Base-by-base conservation (phyloP, 2,797 vertebrate genomes). In the Melanogrammus aeglefinus region DNA sequence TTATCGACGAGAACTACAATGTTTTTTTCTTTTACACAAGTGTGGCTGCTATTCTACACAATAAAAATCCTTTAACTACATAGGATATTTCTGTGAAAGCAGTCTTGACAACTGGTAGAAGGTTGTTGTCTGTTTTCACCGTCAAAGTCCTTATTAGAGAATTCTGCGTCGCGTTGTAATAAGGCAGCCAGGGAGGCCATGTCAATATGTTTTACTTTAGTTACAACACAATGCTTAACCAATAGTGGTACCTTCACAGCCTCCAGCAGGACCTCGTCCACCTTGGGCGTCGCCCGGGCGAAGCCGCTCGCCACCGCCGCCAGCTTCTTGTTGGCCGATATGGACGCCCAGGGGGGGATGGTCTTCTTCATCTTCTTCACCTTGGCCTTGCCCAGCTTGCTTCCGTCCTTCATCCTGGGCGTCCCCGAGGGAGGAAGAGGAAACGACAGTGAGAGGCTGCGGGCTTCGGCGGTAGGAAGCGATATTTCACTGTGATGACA, bases 311-410 rank as follows among this genome's bases (percentile, higher is more conserved):
- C 91, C 9, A 96, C 94, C 9, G 96, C 94, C 0, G 95, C 94
- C n/a, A 95, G 93, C 24, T 97, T 95, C 92, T 97, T 97, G 92
- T 93, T 96, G 81, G 94, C 93, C 6, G 96, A 92, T 79, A 99
- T 91, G 1, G 96, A 97, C n/a, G 98, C 98, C 98, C 98, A 99
- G 0, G 96, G 94, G 21, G 98, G 98, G 87, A 99, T 97, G 39
- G 96, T 98, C 93, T 95, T 95, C 86, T 97, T 99, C 92, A 98
- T 94, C 87, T 98, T 99, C 94, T 97, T 99, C 86, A 91, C 94
- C 92, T 99, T 99, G 88, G 96, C 94, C 79, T 94, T 93, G 79
- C 94, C 90, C 76, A 90, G 89, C 86, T 93, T 93, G 91, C 89
- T 89, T 44, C 94, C 96, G 73, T 99, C 97, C 81, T 95, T 96